Percentiles rank a stretch among this genome's conserved stretches.
Evolutionary conservation across 1,140 invertebrate species (phyloP).

Genomic region (Drosophila murphyi): DNA sequence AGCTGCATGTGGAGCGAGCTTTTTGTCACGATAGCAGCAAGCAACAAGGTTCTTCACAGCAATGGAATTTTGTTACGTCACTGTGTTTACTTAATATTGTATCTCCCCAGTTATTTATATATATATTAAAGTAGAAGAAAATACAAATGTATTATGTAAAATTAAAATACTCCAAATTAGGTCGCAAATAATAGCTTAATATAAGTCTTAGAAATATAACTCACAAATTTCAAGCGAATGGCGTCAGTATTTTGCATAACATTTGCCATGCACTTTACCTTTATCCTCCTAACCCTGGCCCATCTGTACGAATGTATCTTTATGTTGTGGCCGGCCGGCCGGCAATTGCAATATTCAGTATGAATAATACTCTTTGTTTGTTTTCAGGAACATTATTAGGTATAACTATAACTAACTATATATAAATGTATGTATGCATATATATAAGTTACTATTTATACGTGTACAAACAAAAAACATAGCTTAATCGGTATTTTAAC

Average conservation of each 20-base stretch:
- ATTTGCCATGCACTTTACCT: background rate
- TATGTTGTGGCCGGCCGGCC: constrained; percentile 3
- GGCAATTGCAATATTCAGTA: background rate
- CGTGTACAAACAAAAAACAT: too few relatives aligned
- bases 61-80: constrained; percentile 21
- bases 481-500: too few relatives aligned
- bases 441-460: too few relatives aligned
- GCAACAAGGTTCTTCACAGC: constrained; percentile 15
- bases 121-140: background rate
- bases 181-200: too few relatives aligned
- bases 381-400: too few relatives aligned
- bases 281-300: background rate
- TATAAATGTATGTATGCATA: background rate
- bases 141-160: background rate
- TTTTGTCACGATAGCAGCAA: constrained; percentile 1
- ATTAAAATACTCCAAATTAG: background rate
- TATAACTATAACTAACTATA: background rate
- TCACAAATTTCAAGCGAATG: too few relatives aligned
- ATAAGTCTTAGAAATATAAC: too few relatives aligned
- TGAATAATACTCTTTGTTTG: too few relatives aligned
- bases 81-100: background rate
- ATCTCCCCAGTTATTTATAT: too few relatives aligned
- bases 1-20: constrained; percentile 1
- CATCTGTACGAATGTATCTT: background rate
- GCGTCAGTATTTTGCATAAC: too few relatives aligned